A percentile compares a stretch with the other conserved stretches of the same genome.
Evolutionary conservation across 2,113 vertebrate species (phyloP).

Genomic region (Chunga burmeisteri): DNA sequence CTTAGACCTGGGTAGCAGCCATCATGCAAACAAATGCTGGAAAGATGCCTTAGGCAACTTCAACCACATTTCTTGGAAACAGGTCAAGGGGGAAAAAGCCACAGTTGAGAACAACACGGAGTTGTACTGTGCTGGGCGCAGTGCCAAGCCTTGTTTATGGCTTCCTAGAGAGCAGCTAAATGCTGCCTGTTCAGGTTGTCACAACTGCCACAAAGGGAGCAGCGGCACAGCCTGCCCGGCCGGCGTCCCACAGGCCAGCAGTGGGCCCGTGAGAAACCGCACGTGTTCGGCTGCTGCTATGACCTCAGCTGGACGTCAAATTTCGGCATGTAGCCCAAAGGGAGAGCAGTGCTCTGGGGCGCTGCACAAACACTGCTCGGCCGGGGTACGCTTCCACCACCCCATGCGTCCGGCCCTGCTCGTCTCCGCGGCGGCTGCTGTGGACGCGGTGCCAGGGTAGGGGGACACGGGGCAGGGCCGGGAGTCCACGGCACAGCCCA

Average conservation of each 20-base stretch:
- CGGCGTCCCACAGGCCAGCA: no score
- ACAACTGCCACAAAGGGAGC: not conserved
- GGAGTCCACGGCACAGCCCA: not conserved
- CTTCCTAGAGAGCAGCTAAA: constrained; percentile 24
- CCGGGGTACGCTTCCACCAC: no score
- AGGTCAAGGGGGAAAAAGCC: constrained; percentile 11
- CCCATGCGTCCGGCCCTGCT: not conserved
- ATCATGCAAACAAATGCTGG: not conserved
- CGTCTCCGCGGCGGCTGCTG: no score
- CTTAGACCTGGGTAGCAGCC: constrained; percentile 1
- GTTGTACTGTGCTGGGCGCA: not conserved
- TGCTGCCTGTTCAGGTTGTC: not conserved
- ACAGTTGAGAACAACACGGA: not conserved
- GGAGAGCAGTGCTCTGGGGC: no score
- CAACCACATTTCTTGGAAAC: constrained; percentile 23
- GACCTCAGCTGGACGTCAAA: no score
- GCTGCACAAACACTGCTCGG: not conserved
- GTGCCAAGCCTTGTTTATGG: not conserved
- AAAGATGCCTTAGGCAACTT: not conserved
- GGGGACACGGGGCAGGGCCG: no score
- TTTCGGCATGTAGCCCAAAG: not conserved
- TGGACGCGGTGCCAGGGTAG: not conserved
- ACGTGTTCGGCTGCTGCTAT: not conserved
- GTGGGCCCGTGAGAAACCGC: not conserved
- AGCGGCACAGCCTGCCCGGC: not conserved